A percentile compares a stretch with the other conserved stretches of the same genome.
Conservation (phyloP, 1,140 invertebrate species). For the Ectropis grisescens region DNA sequence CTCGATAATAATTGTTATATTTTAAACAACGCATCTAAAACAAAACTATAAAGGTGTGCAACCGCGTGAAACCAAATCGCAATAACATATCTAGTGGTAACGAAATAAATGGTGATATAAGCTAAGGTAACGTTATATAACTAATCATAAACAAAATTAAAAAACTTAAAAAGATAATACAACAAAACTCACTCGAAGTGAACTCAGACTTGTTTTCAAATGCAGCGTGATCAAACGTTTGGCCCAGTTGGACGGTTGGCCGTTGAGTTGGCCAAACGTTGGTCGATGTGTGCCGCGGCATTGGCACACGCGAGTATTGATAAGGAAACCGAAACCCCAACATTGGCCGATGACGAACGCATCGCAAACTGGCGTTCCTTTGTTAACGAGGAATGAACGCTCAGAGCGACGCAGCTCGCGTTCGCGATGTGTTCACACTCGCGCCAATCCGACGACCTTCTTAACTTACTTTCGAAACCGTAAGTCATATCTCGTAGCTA, state of each 20-base stretch:
- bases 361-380: too few relatives aligned
- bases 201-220: slow-evolving; percentile 48
- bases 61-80: too few relatives aligned
- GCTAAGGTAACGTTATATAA: slow-evolving; percentile 40
- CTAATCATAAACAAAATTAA: slow-evolving; percentile 38
- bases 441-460: too few relatives aligned
- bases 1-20: too few relatives aligned
- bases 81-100: too few relatives aligned
- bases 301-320: slow-evolving; percentile 12
- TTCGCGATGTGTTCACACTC: too few relatives aligned
- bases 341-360: background rate
- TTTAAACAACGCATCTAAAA: too few relatives aligned
- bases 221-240: slow-evolving; percentile 39
- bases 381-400: too few relatives aligned
- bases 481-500: too few relatives aligned
- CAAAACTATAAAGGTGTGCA: too few relatives aligned
- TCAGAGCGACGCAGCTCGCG: too few relatives aligned
- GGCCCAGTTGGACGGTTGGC: slow-evolving; percentile 16
- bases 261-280: slow-evolving; percentile 14
- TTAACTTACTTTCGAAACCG: too few relatives aligned
- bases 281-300: slow-evolving; percentile 7
- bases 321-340: slow-evolving; percentile 14
- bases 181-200: slow-evolving; percentile 32
- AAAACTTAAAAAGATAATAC: slow-evolving; percentile 27
- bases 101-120: slow-evolving; percentile 43